Conservation (phyloP, 2,888 invertebrate species). For the Tridacna gigas region DNA sequence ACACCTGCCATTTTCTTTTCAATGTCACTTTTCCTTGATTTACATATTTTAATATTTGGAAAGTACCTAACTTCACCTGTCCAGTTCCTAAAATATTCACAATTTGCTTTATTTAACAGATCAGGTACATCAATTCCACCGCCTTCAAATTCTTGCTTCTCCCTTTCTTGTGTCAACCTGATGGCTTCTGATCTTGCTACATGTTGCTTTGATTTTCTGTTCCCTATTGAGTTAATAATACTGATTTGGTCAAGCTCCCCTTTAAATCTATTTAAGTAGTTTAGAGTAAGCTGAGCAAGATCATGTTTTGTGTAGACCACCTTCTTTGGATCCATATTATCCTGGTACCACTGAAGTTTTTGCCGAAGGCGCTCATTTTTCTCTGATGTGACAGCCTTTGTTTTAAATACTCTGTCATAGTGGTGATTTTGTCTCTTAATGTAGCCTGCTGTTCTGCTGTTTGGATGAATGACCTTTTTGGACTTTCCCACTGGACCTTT, state of each 20-base stretch:
- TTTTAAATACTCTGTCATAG: constrained; percentile 85
- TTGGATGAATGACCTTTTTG: constrained; percentile 88
- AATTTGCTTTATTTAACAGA: constrained; percentile 88
- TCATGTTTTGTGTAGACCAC: constrained; percentile 88
- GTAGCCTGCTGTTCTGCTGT: constrained; percentile 92
- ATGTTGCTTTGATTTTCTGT: constrained; percentile 91
- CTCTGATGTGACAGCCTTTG: constrained; percentile 60
- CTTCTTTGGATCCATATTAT: constrained; percentile 87
- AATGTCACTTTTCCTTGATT: constrained; percentile 66
- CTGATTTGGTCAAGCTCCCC: constrained; percentile 92
- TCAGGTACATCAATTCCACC: constrained; percentile 93
- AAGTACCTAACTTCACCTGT: constrained; percentile 74
- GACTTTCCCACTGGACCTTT: constrained; percentile 69
- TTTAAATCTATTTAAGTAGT: constrained; percentile 89
- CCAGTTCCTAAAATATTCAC: constrained; percentile 86
- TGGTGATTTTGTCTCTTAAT: constrained; percentile 89
- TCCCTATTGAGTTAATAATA: constrained; percentile 91
- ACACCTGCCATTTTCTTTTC: constrained; percentile 27
- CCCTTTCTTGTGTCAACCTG: constrained; percentile 90
- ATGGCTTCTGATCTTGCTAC: constrained; percentile 92
- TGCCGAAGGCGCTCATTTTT: constrained; percentile 87
- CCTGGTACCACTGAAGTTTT: constrained; percentile 92
- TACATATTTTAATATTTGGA: constrained; percentile 76
- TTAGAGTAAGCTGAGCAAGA: constrained; percentile 80
- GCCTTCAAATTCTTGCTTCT: constrained; percentile 90